phyloP scores from a whole-genome alignment of 2,888 invertebrate genomes.

The Rhingia campestris region DNA sequence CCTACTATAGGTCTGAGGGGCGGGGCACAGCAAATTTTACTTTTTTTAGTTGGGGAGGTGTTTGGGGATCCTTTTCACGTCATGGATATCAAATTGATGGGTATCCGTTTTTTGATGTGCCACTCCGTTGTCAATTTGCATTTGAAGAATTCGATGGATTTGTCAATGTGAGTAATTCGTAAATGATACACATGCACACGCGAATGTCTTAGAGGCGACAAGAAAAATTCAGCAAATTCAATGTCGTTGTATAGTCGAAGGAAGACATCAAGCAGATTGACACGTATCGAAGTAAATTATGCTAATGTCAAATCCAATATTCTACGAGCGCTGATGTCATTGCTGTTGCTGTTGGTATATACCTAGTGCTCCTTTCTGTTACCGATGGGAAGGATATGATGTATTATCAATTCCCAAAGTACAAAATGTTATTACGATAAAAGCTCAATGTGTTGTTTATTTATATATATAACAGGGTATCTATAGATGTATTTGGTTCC shows the following conservation, averaged over 20 bases:
- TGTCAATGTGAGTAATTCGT: slow-evolving; percentile 71
- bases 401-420: slow-evolving; percentile 77
- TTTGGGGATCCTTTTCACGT: slow-evolving; percentile 65
- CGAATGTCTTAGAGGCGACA: slow-evolving; percentile 1
- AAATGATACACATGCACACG: slow-evolving; percentile 62
- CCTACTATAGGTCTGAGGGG: slow-evolving; percentile 21
- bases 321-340: slow-evolving; percentile 67
- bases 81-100: slow-evolving; percentile 70
- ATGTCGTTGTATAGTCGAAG: neutral
- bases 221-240: neutral
- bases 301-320: slow-evolving; percentile 79
- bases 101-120: slow-evolving; percentile 61
- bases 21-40: neutral
- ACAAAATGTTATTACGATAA: slow-evolving; percentile 76
- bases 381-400: slow-evolving; percentile 64
- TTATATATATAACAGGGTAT: slow-evolving; percentile 42
- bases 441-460: slow-evolving; percentile 75
- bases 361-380: slow-evolving; percentile 14
- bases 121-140: slow-evolving; percentile 69
- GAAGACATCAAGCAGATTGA: slow-evolving; percentile 63
- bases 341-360: slow-evolving; percentile 27
- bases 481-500: slow-evolving; percentile 11
- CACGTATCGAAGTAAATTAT: slow-evolving; percentile 79
- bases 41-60: slow-evolving; percentile 15
- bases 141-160: slow-evolving; percentile 73